phyloP scores from a whole-genome alignment of 1,140 invertebrate species.

The Episyrphus balteatus region DNA sequence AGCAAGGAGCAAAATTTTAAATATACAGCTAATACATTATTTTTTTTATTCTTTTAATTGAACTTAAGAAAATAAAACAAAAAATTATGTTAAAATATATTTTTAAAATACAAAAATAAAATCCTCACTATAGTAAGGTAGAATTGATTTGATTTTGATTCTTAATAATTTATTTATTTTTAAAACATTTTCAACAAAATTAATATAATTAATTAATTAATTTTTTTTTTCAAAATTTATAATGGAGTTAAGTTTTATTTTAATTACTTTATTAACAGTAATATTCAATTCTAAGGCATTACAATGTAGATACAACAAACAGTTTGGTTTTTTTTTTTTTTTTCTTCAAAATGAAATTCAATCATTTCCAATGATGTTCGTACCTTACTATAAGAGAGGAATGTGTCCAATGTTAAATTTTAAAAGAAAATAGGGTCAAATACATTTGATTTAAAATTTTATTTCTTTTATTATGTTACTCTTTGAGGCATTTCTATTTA shows the following conservation, averaged over 20 bases:
- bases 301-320: no score
- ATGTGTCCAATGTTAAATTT: neutral
- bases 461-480: no score
- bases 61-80: neutral
- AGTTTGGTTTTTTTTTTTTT: neutral
- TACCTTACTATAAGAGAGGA: constrained; percentile 40
- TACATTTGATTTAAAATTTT: neutral
- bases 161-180: neutral
- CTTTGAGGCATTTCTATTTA: no score
- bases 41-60: neutral
- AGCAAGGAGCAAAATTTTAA: neutral
- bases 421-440: no score
- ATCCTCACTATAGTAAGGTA: neutral
- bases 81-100: neutral
- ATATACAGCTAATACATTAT: neutral
- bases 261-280: no score
- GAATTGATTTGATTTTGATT: neutral
- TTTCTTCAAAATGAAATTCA: neutral
- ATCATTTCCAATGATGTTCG: constrained; percentile 36
- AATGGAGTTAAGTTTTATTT: neutral
- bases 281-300: no score
- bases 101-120: neutral
- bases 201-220: no score
- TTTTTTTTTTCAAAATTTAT: no score
- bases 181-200: no score